A percentile compares a stretch with the other conserved stretches of the same genome.
Evolutionary conservation across 1,140 invertebrate genomes (phyloP).

Genomic region (Phymorhynchus buccinoides): DNA sequence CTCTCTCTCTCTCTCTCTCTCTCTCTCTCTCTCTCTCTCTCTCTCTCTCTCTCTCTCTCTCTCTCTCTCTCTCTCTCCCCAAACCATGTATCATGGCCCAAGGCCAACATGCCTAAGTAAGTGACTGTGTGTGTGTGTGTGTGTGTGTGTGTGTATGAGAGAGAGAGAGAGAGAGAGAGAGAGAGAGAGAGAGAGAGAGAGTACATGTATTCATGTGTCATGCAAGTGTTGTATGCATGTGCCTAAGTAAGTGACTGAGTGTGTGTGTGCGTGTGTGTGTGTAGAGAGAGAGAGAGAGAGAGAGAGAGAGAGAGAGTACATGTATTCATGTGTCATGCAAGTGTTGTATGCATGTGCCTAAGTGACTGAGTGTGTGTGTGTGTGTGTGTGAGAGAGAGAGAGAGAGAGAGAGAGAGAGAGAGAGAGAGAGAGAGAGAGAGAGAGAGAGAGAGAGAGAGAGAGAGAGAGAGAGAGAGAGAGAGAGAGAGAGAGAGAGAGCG

Average conservation of each 20-base stretch:
- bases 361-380: not conserved
- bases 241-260: not conserved
- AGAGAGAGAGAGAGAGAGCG: no score
- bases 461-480: not conserved
- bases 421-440: no score
- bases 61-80: not conserved
- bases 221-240: not conserved
- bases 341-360: not conserved
- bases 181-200: not conserved
- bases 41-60: not conserved
- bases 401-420: no score
- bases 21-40: not conserved
- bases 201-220: not conserved
- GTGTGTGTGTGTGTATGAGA: not conserved
- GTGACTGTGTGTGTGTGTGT: not conserved
- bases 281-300: not conserved
- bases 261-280: not conserved
- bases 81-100: not conserved
- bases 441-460: not conserved
- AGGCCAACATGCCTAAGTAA: no score
- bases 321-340: not conserved
- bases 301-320: not conserved
- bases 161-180: not conserved
- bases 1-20: not conserved
- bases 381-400: not conserved